Conservation (phyloP, 92 coral and sea anemone species). For the Diadumene lineata region DNA sequence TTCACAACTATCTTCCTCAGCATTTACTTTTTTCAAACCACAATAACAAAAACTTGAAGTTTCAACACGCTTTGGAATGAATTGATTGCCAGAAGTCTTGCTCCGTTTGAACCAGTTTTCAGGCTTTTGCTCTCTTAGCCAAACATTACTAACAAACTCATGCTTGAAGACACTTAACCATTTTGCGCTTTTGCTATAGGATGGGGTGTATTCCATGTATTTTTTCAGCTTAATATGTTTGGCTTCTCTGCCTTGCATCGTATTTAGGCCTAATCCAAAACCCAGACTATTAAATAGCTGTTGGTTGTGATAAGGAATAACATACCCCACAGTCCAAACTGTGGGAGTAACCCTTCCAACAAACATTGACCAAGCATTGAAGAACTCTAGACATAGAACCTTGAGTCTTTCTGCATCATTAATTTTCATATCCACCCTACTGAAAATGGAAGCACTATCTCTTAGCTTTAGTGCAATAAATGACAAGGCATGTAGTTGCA, state of each 20-base stretch:
- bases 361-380: slow-evolving; percentile 53
- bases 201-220: too few species aligned
- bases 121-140: too few species aligned
- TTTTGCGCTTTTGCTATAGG: too few species aligned
- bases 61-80: too few species aligned
- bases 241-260: slow-evolving; percentile 72
- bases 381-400: slow-evolving; percentile 41
- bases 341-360: slow-evolving; percentile 55
- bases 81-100: too few species aligned
- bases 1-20: too few species aligned
- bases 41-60: too few species aligned
- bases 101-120: too few species aligned
- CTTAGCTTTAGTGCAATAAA: slow-evolving; percentile 58
- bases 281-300: slow-evolving; percentile 40
- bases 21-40: too few species aligned
- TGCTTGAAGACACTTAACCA: too few species aligned
- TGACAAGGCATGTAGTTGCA: slow-evolving; percentile 37
- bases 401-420: slow-evolving; percentile 34
- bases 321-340: slow-evolving; percentile 69
- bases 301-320: slow-evolving; percentile 60
- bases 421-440: slow-evolving; percentile 34
- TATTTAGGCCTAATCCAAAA: slow-evolving; percentile 56
- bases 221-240: too few species aligned
- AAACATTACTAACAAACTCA: too few species aligned
- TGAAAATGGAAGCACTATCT: slow-evolving; percentile 39